These are phyloP conservation scores for Calameuta filiformis DNA, from an alignment of 2,888 invertebrate genomes.

Conservation along the genomic window DNA sequence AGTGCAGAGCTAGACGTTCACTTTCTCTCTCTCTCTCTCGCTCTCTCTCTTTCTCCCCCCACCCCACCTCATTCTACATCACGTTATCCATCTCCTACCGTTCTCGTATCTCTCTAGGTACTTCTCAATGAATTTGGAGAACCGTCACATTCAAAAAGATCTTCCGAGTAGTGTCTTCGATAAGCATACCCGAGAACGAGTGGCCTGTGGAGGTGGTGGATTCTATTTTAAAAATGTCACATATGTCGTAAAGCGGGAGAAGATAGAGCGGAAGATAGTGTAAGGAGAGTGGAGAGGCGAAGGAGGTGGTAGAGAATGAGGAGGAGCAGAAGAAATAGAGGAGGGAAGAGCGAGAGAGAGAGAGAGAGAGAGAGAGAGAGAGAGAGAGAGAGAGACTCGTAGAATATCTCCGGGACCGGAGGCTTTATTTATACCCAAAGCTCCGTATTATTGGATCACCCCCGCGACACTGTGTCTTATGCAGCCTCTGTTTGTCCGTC, in stretches of 20 bases:
- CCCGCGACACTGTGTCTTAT: conserved; percentile 56
- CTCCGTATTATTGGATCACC: conserved; percentile 64
- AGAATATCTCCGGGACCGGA: conserved; percentile 51
- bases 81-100: no score
- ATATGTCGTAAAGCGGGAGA: neutral
- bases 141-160: no score
- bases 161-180: neutral
- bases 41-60: conserved; percentile 10
- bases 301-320: conserved; percentile 15
- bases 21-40: conserved; percentile 14
- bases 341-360: conserved; percentile 11
- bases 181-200: neutral
- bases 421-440: conserved; percentile 63
- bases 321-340: conserved; percentile 6
- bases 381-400: neutral
- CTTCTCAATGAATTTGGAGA: no score
- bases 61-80: conserved; percentile 12
- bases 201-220: neutral
- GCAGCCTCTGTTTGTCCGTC: conserved; percentile 49
- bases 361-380: conserved; percentile 8
- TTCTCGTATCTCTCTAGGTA: no score
- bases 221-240: conserved; percentile 6
- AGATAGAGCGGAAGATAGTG: conserved; percentile 6
- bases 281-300: conserved; percentile 10
- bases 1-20: neutral